Base-by-base conservation (phyloP, 1,140 invertebrate genomes). In the Ladona fulva region DNA sequence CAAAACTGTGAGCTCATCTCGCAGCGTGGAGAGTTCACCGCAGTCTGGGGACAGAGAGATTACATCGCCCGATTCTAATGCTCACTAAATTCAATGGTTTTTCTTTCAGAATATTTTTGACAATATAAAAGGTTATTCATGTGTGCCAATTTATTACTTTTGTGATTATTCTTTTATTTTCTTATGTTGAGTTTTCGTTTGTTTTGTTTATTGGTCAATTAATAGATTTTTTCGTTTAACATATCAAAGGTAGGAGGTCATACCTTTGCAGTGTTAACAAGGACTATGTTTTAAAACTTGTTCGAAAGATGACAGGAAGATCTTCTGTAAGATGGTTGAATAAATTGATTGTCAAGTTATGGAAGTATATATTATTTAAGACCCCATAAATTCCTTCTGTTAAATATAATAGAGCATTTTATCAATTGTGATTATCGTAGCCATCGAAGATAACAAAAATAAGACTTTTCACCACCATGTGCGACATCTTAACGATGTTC, bases 151-250 rank as follows among this genome's bases (percentile, higher is more conserved):
- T 19, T 42, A 42, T 76, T 25, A 25, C 0, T 76, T 42, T 42
- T 76, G 25, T 76, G 7, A 42, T 42, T 37, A 16, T 76, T 37
- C 29, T 5, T 37, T 37, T 76, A 76, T 76, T 42, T 52, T 76
- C n/a, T 24, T 3, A 76, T 76, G 37, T 42, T 76, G 22, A 76
- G 42, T 24, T 42, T 76, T 42, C 44, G 37, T 76, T 42, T 76
- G 75, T 76, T 52, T 29, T 24, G 52, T 73, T 44, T 16, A 75
- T 24, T 37, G 8, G 8, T 37, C 29, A 59, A 77, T 44, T 19
- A 77, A 25, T 24, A 44, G 3, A n/a, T n/a, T 74, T 77, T 22
- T 77, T 77, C 16, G 10, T 25, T 66, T 66, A 73, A 77, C 3
- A 77, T 25, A 5, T 66, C 29, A 8, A 8, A 37, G 29, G 29